Evolutionary conservation across 2,113 vertebrate genomes (phyloP), one percentile per base, ranked within the genome.

Genomic region (Dasyurus viverrinus): DNA sequence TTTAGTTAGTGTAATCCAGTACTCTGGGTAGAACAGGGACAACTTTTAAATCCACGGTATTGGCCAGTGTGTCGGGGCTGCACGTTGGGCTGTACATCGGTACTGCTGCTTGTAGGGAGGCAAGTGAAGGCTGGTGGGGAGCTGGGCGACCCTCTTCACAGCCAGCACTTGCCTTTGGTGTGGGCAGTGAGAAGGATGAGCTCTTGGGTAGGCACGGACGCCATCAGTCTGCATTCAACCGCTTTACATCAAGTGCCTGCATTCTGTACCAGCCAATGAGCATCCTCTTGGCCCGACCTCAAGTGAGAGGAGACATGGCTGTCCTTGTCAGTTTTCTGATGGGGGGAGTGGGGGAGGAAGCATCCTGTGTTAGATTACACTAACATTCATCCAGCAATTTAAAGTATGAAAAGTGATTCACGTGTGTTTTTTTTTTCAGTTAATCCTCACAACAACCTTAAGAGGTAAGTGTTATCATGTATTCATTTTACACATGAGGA

Each of bases 181-280:
- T 53, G 94, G 54, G 93, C n/a, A 46, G 90, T 47, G 23, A 96
- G 91, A 54, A 46, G 0, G 97, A 94, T 97, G 97, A 97, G 97
- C 97, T 97, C 96, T 97, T 97, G 60, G 60, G 16, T 76, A 90
- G 46, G 1, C 27, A 95, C 95, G 96, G 94, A 91, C 93, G 22
- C 92, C 98, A 97, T 95, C 89, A 97, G 97, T 97, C 96, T 76
- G 96, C 96, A 53, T 98, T 93, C 94, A 0, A 91, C 97, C 97
- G 97, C 98, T 97, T 96, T 89, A 97, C 96, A 97, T 98, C 27
- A 98, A 98, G 98, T 98, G 98, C 98, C 97, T 97, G 98, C 98
- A 68, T 98, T 98, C 98, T 97, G 98, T 98, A 98, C 98, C 98
- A 99, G 98, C 98, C 98, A 95, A 91, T 95, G 97, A 96, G 98